Base-by-base conservation (phyloP, 2,797 vertebrate species). In the Mionectes olivaceus region DNA sequence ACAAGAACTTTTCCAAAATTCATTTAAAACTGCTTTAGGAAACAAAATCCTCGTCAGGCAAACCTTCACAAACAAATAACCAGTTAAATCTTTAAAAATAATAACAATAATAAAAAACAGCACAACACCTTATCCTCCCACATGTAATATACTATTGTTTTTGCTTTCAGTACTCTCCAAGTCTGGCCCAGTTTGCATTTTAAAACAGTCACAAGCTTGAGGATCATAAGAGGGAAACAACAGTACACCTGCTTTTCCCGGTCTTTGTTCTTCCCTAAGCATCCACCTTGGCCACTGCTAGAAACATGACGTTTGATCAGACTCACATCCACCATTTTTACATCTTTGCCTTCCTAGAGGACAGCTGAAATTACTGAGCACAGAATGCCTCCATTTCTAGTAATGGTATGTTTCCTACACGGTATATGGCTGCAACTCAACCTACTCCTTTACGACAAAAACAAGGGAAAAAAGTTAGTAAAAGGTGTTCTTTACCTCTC, bases 401-500 rank as follows among this genome's bases (percentile, higher is more conserved):
- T 32, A 41, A 73, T 0, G 0, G 12, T 24, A 52, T 1, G 4
- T 32, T 78, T 57, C 64, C 78, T 52, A 50, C 7, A 44, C 32
- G 27, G 8, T 37, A 9, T 33, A 63, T 82, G 9, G 14, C 1
- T 84, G 60, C 41, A 85, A 50, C 57, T 89, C 53, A 69, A 28
- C 16, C 64, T 87, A 50, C 15, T 83, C 25, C 47, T 60, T 68
- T 33, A 78, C 23, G 27, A 87, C 25, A 89, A 63, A 89, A 64
- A 24, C 5, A 81, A 32, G 18, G 5, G 11, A 7, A 55, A 64
- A 59, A 79, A 52, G 19, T 35, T 67, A 87, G 32, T 37, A 83
- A 61, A 88, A 71, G 19, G n/a, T 8, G 69, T 28, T 43, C 52
- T 47, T 96, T 93, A 99, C 99, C 99, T 99, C 99, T 96, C 99